phyloP scores from a whole-genome alignment of 2,797 vertebrate species.

The Semaprochilodus insignis region DNA sequence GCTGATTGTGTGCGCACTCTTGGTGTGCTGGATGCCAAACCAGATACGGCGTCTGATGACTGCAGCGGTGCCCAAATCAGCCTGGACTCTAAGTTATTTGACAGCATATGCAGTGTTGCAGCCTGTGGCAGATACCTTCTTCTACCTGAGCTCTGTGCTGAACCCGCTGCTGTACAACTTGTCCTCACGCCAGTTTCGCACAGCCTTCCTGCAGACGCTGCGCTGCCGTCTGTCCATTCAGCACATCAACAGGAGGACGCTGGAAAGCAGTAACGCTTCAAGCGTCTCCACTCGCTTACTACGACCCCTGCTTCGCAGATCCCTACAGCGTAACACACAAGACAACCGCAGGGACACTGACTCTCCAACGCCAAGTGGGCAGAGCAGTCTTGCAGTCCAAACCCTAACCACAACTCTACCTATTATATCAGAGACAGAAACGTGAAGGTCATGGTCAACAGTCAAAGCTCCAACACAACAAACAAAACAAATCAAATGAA shows the following conservation, averaged over 20 bases:
- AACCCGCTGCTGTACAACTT: conserved; percentile 96
- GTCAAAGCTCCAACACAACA: neutral
- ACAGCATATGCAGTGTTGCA: conserved; percentile 82
- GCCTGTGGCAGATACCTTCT: conserved; percentile 88
- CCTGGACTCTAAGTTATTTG: conserved; percentile 86
- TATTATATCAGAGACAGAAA: conserved; percentile 30
- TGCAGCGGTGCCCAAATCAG: conserved; percentile 83
- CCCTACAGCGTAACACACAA: conserved; percentile 57
- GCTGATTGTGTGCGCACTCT: conserved; percentile 87
- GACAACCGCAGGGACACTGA: neutral
- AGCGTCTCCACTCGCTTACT: conserved; percentile 66
- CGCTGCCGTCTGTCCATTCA: conserved; percentile 84
- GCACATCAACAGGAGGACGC: conserved; percentile 82
- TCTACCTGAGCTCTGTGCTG: conserved; percentile 95
- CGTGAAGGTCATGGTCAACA: conserved; percentile 4
- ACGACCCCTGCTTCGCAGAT: conserved; percentile 76
- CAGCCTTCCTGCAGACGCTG: conserved; percentile 89
- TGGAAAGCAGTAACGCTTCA: conserved; percentile 51
- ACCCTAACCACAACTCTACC: conserved; percentile 1
- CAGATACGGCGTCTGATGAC: conserved; percentile 92
- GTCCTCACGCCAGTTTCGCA: conserved; percentile 91
- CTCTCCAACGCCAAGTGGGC: neutral
- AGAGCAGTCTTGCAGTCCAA: conserved; percentile 1
- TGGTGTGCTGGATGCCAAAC: conserved; percentile 93
- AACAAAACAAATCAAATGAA: neutral